Percentiles rank a stretch among this genome's conserved stretches.
phyloP scores from a whole-genome alignment of 2,797 vertebrate species.

The Telmatherina bonti region DNA sequence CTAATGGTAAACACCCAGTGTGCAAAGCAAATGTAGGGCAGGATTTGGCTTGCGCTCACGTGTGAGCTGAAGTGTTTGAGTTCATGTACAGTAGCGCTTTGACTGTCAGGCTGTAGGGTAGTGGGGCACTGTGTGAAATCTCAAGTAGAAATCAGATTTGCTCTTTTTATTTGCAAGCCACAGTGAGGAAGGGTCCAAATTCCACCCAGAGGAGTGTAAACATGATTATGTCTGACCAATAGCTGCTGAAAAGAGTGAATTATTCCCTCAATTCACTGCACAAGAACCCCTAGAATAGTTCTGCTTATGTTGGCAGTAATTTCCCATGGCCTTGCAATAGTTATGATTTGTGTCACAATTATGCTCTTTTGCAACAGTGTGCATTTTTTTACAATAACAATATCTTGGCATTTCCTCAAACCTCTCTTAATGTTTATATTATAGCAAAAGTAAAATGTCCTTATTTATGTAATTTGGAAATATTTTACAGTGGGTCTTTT shows the following conservation, averaged over 20 bases:
- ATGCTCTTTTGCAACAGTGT: slow-evolving; percentile 41
- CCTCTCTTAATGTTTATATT: slow-evolving; percentile 35
- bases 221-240: slow-evolving; percentile 42
- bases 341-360: slow-evolving; percentile 53
- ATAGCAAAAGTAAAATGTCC: slow-evolving; percentile 5
- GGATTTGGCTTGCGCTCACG: slow-evolving; percentile 41
- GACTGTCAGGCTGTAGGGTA: slow-evolving; percentile 56
- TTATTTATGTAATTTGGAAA: slow-evolving; percentile 6
- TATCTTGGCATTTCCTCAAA: slow-evolving; percentile 30
- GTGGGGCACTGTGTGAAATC: slow-evolving; percentile 50
- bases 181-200: slow-evolving; percentile 25
- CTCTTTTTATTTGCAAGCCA: slow-evolving; percentile 35
- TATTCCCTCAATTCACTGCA: slow-evolving; percentile 44
- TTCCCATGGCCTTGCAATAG: slow-evolving; percentile 53
- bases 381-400: slow-evolving; percentile 45
- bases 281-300: slow-evolving; percentile 47
- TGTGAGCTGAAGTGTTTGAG: slow-evolving; percentile 29
- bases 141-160: slow-evolving; percentile 45
- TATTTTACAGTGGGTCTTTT: not conserved
- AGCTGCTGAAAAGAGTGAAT: slow-evolving; percentile 27
- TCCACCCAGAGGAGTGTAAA: slow-evolving; percentile 9
- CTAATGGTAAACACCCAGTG: slow-evolving; percentile 57
- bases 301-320: slow-evolving; percentile 47
- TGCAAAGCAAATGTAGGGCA: slow-evolving; percentile 59
- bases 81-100: slow-evolving; percentile 8